Evolutionary conservation across 2,888 invertebrate genomes (phyloP), one percentile per base, ranked within the genome.

Genomic region (Andricus curvator): DNA sequence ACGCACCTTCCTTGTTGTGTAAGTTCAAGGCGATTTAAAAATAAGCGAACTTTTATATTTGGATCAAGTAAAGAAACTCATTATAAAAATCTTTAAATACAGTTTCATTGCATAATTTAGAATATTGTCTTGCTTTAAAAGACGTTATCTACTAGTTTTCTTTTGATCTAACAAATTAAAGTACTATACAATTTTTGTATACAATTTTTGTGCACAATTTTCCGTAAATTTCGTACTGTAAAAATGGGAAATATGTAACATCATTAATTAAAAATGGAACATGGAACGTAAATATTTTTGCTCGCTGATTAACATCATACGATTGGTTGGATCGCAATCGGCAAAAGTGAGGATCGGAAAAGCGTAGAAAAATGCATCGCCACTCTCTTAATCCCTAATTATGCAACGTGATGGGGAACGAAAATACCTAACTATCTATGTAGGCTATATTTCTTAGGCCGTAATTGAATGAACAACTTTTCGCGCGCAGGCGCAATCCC

Each of bases 371-470:
- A 70, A 51, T 70, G 25, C 44, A 48, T 51, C 25, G 48, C 51
- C 70, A 70, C 70, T 70, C 51, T 51, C 48, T 51, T 51, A 70
- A 70, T 70, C 70, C 48, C 25, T 70, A 70, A 70, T 70, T 70
- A 70, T 70, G 70, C 70, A 70, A 70, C 20, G 51, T 70, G 48
- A 70, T 29, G 70, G 51, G 48, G 8, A 29, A 51, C 70, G 29
- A 51, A 51, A 70, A 70, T 51, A 29, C 51, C 29, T 20, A 29
- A 70, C 67, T 22, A 13, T 22, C n/a, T 62, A 62, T 25, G 15
- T 62, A 25, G 25, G 13, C 62, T 15, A 62, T 62, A 62, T 62
- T 25, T 5, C 62, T 48, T 51, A 70, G 70, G 4, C 20, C 70
- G 51, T 70, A 70, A 70, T 70, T 70, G 51, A 20, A 70, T 25